Percentiles rank a stretch among this genome's conserved stretches.
Evolutionary conservation across 2,113 vertebrate species (phyloP).

Genomic region (Gymnarchus niloticus): DNA sequence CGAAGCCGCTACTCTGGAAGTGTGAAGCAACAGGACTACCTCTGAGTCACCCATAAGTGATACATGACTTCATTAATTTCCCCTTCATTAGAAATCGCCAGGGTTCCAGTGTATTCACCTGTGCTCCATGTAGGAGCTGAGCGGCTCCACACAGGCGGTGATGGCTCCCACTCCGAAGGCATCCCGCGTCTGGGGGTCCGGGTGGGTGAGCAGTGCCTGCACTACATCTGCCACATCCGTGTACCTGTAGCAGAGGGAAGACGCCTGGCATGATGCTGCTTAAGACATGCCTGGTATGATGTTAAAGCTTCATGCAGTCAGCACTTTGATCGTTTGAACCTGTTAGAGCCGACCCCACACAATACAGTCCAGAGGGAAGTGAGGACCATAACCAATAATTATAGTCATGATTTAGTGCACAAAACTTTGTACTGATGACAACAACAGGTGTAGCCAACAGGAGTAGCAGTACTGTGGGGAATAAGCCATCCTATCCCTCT

Average conservation of each 20-base stretch:
- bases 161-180: conserved; percentile 74
- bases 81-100: background rate
- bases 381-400: background rate
- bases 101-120: conserved; percentile 59
- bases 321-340: background rate
- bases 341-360: background rate
- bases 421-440: background rate
- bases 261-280: background rate
- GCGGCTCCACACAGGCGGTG: conserved; percentile 80
- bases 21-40: background rate
- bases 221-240: conserved; percentile 85
- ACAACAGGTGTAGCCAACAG: background rate
- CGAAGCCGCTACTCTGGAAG: background rate
- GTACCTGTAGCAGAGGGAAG: conserved; percentile 60
- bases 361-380: background rate
- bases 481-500: background rate
- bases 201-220: conserved; percentile 82
- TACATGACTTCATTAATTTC: background rate
- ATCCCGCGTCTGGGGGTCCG: conserved; percentile 72
- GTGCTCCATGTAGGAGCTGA: conserved; percentile 85
- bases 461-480: background rate
- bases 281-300: background rate
- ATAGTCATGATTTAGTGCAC: background rate
- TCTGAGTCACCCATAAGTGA: background rate
- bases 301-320: background rate